Evolutionary conservation across 2,113 vertebrate species (phyloP).

Genomic region (Geococcyx californianus): DNA sequence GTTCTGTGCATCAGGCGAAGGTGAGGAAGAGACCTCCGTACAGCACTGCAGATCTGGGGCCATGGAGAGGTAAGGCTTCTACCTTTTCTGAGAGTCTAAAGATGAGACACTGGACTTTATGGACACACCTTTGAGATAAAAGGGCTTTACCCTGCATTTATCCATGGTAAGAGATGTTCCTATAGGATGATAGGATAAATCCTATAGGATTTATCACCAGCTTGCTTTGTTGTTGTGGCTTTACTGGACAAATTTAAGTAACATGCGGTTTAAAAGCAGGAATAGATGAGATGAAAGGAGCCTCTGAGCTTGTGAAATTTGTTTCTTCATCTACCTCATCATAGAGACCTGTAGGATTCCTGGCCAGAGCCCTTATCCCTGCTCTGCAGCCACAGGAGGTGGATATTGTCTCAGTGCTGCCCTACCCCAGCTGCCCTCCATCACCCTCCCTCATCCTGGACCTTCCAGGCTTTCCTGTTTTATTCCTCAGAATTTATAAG

Average conservation of each 20-base stretch:
- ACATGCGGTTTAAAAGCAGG: not conserved
- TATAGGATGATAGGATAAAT: too few relatives aligned
- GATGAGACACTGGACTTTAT: not conserved
- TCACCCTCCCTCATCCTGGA: fast-evolving
- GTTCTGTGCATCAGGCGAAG: not conserved
- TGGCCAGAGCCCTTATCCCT: not conserved
- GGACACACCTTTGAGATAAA: not conserved
- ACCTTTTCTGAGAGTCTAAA: not conserved
- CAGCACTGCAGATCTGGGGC: not conserved
- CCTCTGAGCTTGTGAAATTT: not conserved
- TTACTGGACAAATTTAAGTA: not conserved
- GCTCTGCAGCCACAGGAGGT: fast-evolving
- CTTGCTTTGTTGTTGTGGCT: not conserved
- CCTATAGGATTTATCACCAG: too few relatives aligned
- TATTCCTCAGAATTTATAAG: not conserved
- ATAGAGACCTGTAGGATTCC: not conserved
- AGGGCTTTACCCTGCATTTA: not conserved
- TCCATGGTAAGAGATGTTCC: not conserved
- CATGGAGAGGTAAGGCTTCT: not conserved
- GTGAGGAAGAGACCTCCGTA: not conserved
- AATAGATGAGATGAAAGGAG: not conserved
- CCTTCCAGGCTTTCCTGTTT: not conserved
- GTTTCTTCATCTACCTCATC: not conserved
- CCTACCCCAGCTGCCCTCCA: not conserved
- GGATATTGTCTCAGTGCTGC: not conserved